Percentiles rank a stretch among this genome's conserved stretches.
Evolutionary conservation across 2,888 invertebrate species (phyloP).

Genomic region (Metellina segmentata): DNA sequence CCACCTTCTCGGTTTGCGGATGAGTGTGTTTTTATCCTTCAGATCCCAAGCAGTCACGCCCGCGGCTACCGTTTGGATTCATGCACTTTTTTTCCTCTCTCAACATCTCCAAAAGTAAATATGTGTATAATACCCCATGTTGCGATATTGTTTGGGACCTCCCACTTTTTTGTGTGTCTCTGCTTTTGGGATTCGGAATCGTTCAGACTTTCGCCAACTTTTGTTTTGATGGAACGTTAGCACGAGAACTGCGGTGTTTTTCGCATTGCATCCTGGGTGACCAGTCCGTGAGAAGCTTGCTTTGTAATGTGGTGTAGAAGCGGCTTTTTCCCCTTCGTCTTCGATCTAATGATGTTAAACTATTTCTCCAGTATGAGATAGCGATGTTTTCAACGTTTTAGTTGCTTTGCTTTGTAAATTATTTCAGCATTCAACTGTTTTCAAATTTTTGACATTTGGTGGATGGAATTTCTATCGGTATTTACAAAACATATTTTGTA

Average conservation of each 20-base stretch:
- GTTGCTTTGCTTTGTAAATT: no score
- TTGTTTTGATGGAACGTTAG: conserved; percentile 58
- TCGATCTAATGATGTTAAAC: no score
- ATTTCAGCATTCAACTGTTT: no score
- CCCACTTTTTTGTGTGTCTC: conserved; percentile 40
- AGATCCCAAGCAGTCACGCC: conserved; percentile 60
- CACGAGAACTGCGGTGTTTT: conserved; percentile 37
- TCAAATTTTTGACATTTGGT: no score
- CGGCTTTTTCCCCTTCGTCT: no score
- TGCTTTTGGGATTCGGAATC: conserved; percentile 46
- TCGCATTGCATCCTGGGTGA: no score
- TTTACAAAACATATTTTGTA: no score
- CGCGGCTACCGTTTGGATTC: conserved; percentile 18
- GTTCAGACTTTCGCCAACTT: conserved; percentile 68
- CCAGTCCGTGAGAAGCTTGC: no score
- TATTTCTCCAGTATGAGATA: no score
- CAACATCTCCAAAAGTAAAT: conserved; percentile 38
- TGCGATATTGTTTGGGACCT: conserved; percentile 60
- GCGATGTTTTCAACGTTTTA: no score
- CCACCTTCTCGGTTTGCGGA: conserved; percentile 60
- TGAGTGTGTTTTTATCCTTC: conserved; percentile 57
- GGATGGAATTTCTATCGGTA: no score
- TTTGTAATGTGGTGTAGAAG: no score
- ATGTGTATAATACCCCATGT: conserved; percentile 25
- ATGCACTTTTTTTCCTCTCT: background rate